Base-by-base conservation (phyloP, 2,113 vertebrate genomes). In the Zosterops lateralis region DNA sequence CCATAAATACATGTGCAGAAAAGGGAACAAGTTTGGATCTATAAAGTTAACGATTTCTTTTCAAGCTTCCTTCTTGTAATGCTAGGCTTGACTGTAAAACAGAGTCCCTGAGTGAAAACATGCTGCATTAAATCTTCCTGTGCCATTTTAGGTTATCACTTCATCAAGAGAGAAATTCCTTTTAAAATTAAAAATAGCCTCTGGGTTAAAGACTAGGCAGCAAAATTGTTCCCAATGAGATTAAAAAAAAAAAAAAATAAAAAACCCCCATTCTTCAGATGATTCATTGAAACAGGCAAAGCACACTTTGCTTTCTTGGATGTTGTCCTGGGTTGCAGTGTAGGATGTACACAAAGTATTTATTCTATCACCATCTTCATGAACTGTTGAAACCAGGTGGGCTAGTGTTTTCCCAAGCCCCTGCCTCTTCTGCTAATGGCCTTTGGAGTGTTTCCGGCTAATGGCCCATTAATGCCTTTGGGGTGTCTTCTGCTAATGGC, bases 151-250 rank as follows among this genome's bases (percentile, higher is more conserved):
- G 32, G 58, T 90, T 90, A 90, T 81, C 93, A 92, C 65, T 47
- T 96, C 79, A 93, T 90, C 85, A 93, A 79, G 38, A 73, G 26
- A 88, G 34, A 94, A 82, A 75, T 34, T 34, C n/a, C 40, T 87
- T 60, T 83, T 74, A 73, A 81, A 94, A 92, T 60, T 89, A 67
- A 94, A 91, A 85, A 88, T 83, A 80, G 42, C 66, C 36, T 85
- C 50, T 56, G 62, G 8, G 21, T 76, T 93, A 67, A 70, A 73
- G 54, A 38, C 32, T 47, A 79, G 17, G 44, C 47, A 92, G 42
- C 14, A 92, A 92, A 94, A 79, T 50, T 2, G 61, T 73, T 80
- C 34, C 34, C 5, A 86, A 38, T n/a, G 38, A 51, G 42, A 62
- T 45, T 9, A 2, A 68, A 21, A 53, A 58, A 42, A 57, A 62